Evolutionary conservation across 2,888 invertebrate genomes (phyloP), one percentile per base, ranked within the genome.

Genomic region (Mimas tiliae): DNA sequence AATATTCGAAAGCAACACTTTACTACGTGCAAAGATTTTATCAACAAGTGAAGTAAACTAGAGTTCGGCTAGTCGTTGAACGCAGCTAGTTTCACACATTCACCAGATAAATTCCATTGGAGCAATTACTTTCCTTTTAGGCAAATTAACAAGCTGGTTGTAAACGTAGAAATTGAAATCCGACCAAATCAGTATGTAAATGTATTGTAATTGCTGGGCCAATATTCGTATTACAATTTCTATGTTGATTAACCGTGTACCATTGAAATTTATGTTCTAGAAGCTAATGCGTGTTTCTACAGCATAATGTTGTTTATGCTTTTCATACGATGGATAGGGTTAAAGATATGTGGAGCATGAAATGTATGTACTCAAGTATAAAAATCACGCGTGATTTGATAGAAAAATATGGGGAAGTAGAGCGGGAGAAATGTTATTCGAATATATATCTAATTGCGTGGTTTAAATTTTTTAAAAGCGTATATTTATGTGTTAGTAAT

Each of bases 111-210:
- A 88, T 86, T 86, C 80, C 78, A 81, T 81, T 80, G 75, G 74
- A 84, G 82, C 88, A 87, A 90, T 91, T 89, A 91, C 88, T 85
- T 89, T 85, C 89, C 90, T 91, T 91, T 91, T 90, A 91, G 84
- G 88, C 82, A 90, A 91, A 92, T 91, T 88, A 91, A 91, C 91
- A 90, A 86, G 89, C 85, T 77, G 73, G 77, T 81, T 86, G 82
- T 84, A 75, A 82, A 82, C 77, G 83, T 85, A 82, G 85, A 87
- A 87, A 88, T 90, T 89, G 87, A 91, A 58, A 91, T 90, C 87
- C 82, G 77, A 83, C 89, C 88, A 89, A 90, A 92, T 91, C 86
- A 89, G 84, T 89, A 91, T 90, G 91, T 86, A 88, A 92, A 92
- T 91, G 86, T 88, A 88, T 90, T 91, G 89, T 91, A 90, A 91